A percentile compares a stretch with the other conserved stretches of the same genome.
Conservation (phyloP, 2,888 invertebrate species). For the Antheraea yamamai region DNA sequence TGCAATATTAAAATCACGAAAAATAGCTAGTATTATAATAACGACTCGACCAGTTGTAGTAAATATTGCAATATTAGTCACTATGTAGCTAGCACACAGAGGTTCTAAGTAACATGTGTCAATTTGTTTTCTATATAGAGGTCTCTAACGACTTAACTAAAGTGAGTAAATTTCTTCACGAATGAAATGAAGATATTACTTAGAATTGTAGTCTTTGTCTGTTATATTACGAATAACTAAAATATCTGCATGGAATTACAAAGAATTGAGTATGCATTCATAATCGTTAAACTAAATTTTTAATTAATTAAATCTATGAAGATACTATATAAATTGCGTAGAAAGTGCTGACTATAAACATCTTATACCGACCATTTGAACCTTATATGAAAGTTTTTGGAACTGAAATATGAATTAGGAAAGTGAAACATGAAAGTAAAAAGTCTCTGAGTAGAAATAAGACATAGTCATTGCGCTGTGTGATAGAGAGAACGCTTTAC, state of each 20-base stretch:
- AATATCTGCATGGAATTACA: neutral
- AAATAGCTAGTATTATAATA: too few species aligned
- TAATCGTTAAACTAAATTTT: neutral
- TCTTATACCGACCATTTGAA: neutral
- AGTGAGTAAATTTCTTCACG: neutral
- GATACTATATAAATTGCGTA: neutral
- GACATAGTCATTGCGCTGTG: neutral
- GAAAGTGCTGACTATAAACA: neutral
- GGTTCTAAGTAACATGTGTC: neutral
- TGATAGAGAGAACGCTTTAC: too few species aligned
- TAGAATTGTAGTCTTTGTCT: neutral
- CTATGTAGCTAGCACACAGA: neutral
- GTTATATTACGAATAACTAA: neutral
- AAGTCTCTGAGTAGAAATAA: neutral
- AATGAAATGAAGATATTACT: neutral
- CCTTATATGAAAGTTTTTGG: neutral
- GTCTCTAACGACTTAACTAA: neutral
- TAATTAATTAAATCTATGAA: neutral
- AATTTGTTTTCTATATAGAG: neutral
- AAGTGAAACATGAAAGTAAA: neutral
- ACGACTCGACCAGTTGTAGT: too few species aligned
- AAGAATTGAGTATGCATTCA: too few species aligned
- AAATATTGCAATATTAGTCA: too few species aligned
- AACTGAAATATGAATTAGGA: constrained; percentile 1
- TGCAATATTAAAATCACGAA: too few species aligned